Evolutionary conservation across 1,140 invertebrate species (phyloP).

Genomic region (Holcopasites calliopsidis): DNA sequence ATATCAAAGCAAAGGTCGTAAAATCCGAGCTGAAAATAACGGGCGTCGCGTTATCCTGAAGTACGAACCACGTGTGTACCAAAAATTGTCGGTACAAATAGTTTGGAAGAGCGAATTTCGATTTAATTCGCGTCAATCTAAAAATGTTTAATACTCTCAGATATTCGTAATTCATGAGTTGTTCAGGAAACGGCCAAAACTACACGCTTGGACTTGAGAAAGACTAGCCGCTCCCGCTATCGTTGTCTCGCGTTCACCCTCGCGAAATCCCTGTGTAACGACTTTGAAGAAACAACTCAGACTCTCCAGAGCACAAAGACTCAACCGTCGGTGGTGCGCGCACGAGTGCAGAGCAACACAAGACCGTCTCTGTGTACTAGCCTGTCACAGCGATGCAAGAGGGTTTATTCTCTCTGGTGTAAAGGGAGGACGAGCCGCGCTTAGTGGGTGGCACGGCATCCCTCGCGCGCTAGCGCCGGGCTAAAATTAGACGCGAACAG

Average conservation of each 20-base stretch:
- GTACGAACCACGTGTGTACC: too few species aligned
- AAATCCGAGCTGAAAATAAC: not conserved
- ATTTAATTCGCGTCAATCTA: too few species aligned
- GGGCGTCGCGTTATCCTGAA: too few species aligned
- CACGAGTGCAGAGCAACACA: not conserved
- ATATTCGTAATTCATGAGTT: too few species aligned
- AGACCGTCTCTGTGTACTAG: not conserved
- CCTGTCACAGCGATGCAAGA: conserved; percentile 19
- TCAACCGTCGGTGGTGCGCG: not conserved
- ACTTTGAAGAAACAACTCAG: not conserved
- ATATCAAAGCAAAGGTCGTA: not conserved
- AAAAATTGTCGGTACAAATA: too few species aligned
- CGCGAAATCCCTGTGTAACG: not conserved
- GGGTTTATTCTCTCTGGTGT: conserved; percentile 5
- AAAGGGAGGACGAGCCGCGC: too few species aligned
- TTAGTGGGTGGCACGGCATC: conserved; percentile 37
- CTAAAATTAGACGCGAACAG: conserved; percentile 68
- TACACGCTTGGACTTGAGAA: too few species aligned
- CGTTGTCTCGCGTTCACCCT: too few species aligned
- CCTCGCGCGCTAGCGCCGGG: conserved; percentile 26
- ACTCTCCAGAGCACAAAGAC: not conserved
- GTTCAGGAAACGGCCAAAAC: too few species aligned
- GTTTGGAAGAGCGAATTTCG: too few species aligned
- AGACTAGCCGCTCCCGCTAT: too few species aligned
- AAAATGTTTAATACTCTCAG: too few species aligned